Base-by-base conservation (phyloP, 23 tunicate genomes). In the Clavelina lepadiformis region DNA sequence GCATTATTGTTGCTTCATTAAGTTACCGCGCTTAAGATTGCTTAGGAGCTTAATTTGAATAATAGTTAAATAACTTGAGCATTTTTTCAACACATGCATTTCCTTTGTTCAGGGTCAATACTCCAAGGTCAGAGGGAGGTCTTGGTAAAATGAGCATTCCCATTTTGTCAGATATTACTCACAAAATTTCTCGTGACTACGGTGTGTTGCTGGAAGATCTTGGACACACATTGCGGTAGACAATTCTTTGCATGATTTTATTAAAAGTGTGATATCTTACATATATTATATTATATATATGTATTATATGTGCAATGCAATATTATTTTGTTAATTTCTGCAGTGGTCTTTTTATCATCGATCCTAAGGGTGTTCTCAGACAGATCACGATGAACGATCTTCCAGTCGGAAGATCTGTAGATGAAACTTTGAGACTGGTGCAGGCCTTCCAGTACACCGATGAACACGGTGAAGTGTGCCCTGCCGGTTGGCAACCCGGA, bases 311-410 rank as follows among this genome's bases (percentile, higher is more conserved):
- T 44, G 13, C 8, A 8, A 26, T 6, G 27, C 64, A 6, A 28
- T 22, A 18, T 52, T 7, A 51, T 33, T 23, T n/a, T 33, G 33
- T 30, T 15, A 51, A 33, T 35, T 25, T 71, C 23, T 13, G 19
- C 71, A 78, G 98, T 50, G 98, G 98, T 37, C 70, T 93, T 46
- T 93, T 83, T 79, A 93, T 93, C 75, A 93, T 93, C 68, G 98
- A 93, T 57, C 50, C 91, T 28, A 67, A 93, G 60, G 93, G 93
- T 23, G 54, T 85, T 41, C 65, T 93, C 2, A 73, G 98, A n/a
- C 98, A 93, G 62, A 93, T 93, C 49, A 93, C 98, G 1, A 93
- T 93, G 93, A 93, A 93, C 65, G 98, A 93, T 58, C 79, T 92
- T 7, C 98, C 98, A 24, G 98, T 92, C 28, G 98, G 98, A 1